phyloP scores from a whole-genome alignment of 2,113 vertebrate genomes.

The Sminthopsis crassicaudata region DNA sequence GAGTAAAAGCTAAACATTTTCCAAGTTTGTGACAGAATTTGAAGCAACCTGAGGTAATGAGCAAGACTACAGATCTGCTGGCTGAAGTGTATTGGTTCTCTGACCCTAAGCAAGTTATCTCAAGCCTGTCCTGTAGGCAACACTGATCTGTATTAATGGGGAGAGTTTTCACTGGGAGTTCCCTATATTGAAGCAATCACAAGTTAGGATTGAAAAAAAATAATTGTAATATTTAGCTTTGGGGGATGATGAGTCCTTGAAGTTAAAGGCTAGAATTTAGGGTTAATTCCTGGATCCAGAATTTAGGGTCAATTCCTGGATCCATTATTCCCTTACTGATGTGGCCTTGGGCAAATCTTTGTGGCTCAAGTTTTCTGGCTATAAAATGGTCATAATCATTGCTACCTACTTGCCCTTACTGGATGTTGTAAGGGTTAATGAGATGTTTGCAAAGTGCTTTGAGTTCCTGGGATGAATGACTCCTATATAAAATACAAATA shows the following conservation, averaged over 20 bases:
- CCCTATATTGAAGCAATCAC: not conserved
- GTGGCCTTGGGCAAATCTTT: slow-evolving; percentile 68
- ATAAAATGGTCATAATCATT: slow-evolving; percentile 7
- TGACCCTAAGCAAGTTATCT: not conserved
- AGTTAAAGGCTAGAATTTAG: slow-evolving; percentile 42
- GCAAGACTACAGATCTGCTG: not conserved
- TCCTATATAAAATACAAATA: slow-evolving; percentile 20
- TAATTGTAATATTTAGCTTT: not conserved
- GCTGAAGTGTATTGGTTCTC: not conserved
- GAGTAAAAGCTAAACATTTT: slow-evolving; percentile 59
- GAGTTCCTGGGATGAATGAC: slow-evolving; percentile 63
- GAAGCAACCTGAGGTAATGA: not conserved
- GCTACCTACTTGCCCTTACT: slow-evolving; percentile 27
- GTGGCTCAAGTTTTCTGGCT: slow-evolving; percentile 59
- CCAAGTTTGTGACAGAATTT: not conserved
- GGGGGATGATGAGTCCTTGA: not conserved
- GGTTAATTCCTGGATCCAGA: slow-evolving; percentile 43
- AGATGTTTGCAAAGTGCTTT: slow-evolving; percentile 65
- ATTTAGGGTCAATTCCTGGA: slow-evolving; percentile 43
- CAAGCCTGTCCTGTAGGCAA: not conserved
- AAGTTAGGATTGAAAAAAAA: not conserved
- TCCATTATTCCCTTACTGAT: slow-evolving; percentile 67
- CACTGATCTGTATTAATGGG: not conserved
- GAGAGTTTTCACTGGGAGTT: not conserved
- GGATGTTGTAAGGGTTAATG: slow-evolving; percentile 71